Conservation (phyloP, 2,797 vertebrate species). For the Sebastes alutus region DNA sequence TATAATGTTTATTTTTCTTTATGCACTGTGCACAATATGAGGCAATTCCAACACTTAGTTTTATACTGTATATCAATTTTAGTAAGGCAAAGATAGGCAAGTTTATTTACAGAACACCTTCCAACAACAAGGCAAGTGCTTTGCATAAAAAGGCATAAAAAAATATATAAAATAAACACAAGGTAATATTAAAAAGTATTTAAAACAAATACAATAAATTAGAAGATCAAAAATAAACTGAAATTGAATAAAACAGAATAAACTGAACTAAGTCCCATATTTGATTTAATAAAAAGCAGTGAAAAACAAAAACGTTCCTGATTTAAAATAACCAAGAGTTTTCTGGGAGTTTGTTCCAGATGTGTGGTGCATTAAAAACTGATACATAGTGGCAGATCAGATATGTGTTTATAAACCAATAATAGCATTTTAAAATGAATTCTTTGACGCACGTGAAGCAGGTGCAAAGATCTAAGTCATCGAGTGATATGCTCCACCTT, state of each 20-base stretch:
- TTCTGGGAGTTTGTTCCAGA: neutral
- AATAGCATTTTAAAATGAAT: neutral
- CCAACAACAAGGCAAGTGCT: neutral
- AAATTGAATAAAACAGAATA: neutral
- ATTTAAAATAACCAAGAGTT: neutral
- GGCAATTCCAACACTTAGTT: neutral
- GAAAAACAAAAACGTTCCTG: neutral
- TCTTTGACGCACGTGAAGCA: neutral
- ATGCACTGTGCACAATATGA: neutral
- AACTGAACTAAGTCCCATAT: neutral
- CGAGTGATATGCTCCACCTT: neutral
- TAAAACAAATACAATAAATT: neutral
- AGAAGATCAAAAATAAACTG: neutral
- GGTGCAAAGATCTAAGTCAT: neutral
- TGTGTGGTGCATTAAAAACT: neutral
- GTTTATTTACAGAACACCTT: neutral
- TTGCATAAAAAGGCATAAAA: neutral
- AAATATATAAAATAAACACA: neutral
- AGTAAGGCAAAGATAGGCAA: neutral
- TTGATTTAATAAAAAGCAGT: neutral
- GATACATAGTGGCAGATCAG: neutral
- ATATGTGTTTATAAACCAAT: neutral
- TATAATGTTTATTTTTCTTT: neutral
- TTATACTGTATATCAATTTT: neutral
- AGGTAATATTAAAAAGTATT: neutral